Evolutionary conservation across 2,797 vertebrate genomes (phyloP).

Genomic region (Margarornis squamiger): DNA sequence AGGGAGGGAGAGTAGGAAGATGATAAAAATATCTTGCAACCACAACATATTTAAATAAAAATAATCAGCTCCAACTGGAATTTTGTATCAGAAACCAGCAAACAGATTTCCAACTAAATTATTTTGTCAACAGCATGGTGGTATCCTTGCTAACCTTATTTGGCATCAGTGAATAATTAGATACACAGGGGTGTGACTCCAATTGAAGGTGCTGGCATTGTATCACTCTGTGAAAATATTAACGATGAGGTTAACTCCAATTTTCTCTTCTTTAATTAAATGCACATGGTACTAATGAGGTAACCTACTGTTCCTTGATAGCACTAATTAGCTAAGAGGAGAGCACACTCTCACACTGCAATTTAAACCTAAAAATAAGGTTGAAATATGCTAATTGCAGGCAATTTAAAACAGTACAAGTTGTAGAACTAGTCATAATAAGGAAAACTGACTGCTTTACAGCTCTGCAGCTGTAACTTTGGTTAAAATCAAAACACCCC

Average conservation of each 20-base stretch:
- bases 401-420: slow-evolving; percentile 87
- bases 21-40: slow-evolving; percentile 24
- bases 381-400: slow-evolving; percentile 94
- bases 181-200: slow-evolving; percentile 95
- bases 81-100: slow-evolving; percentile 64
- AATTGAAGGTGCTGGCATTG: slow-evolving; percentile 96
- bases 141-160: slow-evolving; percentile 86
- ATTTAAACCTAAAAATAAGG: slow-evolving; percentile 94
- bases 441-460: slow-evolving; percentile 81
- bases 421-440: slow-evolving; percentile 88
- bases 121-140: slow-evolving; percentile 83
- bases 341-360: slow-evolving; percentile 90
- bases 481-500: slow-evolving; percentile 80
- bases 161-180: slow-evolving; percentile 88
- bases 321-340: slow-evolving; percentile 95
- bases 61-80: slow-evolving; percentile 46
- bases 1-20: not conserved
- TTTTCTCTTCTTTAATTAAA: slow-evolving; percentile 99
- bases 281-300: slow-evolving; percentile 96
- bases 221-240: slow-evolving; percentile 96
- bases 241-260: slow-evolving; percentile 96
- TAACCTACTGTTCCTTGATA: slow-evolving; percentile 97
- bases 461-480: slow-evolving; percentile 80
- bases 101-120: slow-evolving; percentile 78
- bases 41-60: slow-evolving; percentile 12